Conservation (phyloP, 2,888 invertebrate species). For the Alloplasta piceator region DNA sequence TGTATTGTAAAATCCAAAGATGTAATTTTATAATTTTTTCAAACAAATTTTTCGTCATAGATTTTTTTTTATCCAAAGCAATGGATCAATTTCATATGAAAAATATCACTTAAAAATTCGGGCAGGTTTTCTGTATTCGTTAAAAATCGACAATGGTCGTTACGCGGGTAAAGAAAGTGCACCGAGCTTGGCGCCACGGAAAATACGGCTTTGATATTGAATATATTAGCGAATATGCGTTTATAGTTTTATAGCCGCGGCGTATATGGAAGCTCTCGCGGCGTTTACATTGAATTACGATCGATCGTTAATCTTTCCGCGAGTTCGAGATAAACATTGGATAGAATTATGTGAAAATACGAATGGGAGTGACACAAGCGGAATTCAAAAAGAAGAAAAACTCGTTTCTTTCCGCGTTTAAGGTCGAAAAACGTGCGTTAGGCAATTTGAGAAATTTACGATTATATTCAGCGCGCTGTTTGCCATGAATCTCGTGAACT, state of each 20-base stretch:
- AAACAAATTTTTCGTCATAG: too few species aligned
- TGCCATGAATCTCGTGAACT: not conserved
- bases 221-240: constrained; percentile 26
- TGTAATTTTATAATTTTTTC: too few species aligned
- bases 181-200: constrained; percentile 5
- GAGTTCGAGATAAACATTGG: constrained; percentile 20
- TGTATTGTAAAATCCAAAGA: too few species aligned
- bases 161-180: too few species aligned
- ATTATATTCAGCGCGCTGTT: constrained; percentile 12
- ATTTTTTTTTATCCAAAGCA: too few species aligned
- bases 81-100: too few species aligned
- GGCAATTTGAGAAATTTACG: constrained; percentile 40
- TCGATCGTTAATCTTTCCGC: constrained; percentile 55
- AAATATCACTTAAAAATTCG: too few species aligned
- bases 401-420: constrained; percentile 14
- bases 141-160: too few species aligned
- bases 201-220: constrained; percentile 57
- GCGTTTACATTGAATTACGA: constrained; percentile 36
- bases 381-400: constrained; percentile 13
- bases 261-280: constrained; percentile 7
- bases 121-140: too few species aligned
- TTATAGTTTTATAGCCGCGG: not conserved
- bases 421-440: constrained; percentile 1
- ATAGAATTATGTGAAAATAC: constrained; percentile 7
- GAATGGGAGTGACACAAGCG: not conserved